Conservation (phyloP, 2,113 vertebrate genomes). For the Cheirogaleus medius region DNA sequence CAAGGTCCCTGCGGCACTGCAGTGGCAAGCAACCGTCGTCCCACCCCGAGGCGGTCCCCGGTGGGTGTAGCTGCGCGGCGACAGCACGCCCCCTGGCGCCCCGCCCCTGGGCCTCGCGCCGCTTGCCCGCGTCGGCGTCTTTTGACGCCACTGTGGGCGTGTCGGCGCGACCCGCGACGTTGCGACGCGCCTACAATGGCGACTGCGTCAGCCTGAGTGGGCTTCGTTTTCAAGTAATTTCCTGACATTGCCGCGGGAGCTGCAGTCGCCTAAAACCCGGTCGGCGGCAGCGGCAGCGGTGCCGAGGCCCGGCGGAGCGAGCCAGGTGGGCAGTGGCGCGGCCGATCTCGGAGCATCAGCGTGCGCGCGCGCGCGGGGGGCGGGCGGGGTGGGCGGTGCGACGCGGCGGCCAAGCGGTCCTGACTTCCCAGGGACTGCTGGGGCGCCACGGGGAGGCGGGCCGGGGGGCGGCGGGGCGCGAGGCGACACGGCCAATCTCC, state of each 20-base stretch:
- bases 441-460: conserved; percentile 1
- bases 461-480: not conserved
- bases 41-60: accelerated
- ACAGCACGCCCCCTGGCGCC: accelerated
- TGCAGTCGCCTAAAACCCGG: not conserved
- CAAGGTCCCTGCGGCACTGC: too few relatives aligned
- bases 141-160: conserved; percentile 55
- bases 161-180: conserved; percentile 1
- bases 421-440: conserved; percentile 56
- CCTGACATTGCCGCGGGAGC: not conserved
- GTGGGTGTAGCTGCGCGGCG: accelerated
- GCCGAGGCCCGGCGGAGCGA: not conserved
- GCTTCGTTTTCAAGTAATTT: not conserved
- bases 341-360: not conserved
- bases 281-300: not conserved
- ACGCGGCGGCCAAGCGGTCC: not conserved
- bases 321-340: conserved; percentile 33
- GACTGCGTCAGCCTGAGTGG: not conserved
- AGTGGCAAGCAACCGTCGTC: accelerated
- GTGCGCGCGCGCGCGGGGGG: not conserved
- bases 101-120: not conserved
- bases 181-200: not conserved
- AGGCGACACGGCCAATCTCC: not conserved
- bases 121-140: not conserved
- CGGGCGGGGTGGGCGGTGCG: not conserved